phyloP scores from a whole-genome alignment of 2,797 vertebrate species.

The Apodemus agrarius region DNA sequence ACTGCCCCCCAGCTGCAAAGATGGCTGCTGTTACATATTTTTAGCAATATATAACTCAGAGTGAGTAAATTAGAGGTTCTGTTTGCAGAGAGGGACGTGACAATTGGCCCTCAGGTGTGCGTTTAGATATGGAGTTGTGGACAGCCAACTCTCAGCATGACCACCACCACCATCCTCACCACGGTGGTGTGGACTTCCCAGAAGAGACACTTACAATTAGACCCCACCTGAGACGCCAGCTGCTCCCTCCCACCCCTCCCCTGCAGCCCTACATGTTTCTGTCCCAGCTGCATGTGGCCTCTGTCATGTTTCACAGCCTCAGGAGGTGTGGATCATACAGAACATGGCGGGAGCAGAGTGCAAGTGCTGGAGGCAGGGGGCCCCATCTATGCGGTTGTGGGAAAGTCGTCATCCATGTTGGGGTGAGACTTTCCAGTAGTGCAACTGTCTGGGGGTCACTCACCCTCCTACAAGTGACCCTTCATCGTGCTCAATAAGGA shows the following conservation, averaged over 20 bases:
- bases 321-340: neutral
- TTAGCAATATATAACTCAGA: neutral
- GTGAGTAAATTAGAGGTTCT: neutral
- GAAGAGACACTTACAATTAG: no score
- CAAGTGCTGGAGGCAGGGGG: neutral
- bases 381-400: neutral
- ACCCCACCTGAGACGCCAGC: neutral
- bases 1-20: neutral
- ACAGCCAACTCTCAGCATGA: neutral
- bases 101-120: neutral
- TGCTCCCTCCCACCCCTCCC: no score
- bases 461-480: neutral
- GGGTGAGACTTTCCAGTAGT: neutral
- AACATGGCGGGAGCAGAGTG: neutral
- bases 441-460: neutral
- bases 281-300: no score
- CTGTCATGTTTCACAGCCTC: neutral
- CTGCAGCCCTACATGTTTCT: neutral
- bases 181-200: neutral
- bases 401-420: neutral
- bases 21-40: neutral
- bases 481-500: neutral
- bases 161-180: neutral
- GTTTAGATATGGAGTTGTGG: neutral
- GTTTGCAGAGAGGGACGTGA: neutral